phyloP scores from a whole-genome alignment of 2,888 invertebrate genomes.

The Elmis aenea region DNA sequence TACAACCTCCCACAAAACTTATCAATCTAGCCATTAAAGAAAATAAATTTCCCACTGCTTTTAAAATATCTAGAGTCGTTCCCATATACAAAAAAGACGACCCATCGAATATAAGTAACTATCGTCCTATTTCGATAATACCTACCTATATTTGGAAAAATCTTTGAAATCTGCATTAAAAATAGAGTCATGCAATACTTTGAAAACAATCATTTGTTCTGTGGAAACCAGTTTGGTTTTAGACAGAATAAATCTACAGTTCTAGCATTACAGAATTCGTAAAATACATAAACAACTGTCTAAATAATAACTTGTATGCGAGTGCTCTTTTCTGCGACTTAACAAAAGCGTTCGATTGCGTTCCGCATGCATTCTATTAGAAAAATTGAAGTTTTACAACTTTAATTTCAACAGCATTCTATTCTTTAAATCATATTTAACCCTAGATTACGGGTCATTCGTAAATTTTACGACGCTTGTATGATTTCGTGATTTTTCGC shows the following conservation, averaged over 20 bases:
- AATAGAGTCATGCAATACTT: constrained; percentile 1
- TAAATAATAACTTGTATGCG: neutral
- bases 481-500: too few species aligned
- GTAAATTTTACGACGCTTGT: too few species aligned
- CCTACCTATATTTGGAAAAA: constrained; percentile 3
- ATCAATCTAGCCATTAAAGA: too few species aligned
- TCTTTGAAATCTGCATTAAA: neutral
- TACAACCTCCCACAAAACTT: too few species aligned
- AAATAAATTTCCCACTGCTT: too few species aligned
- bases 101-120: neutral
- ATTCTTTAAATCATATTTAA: neutral
- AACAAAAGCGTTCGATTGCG: constrained; percentile 8
- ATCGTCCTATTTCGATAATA: constrained; percentile 4
- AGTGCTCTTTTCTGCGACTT: constrained; percentile 1
- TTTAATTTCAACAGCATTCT: neutral
- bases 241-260: neutral
- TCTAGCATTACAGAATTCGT: neutral
- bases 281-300: neutral
- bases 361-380: constrained; percentile 1
- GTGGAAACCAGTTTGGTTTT: constrained; percentile 3
- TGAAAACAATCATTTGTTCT: constrained; percentile 4
- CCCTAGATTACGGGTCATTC: too few species aligned
- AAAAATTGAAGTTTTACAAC: constrained; percentile 1
- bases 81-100: constrained; percentile 2
- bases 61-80: too few species aligned